phyloP scores from a whole-genome alignment of 2,113 vertebrate genomes.

The Tor tambroides region DNA sequence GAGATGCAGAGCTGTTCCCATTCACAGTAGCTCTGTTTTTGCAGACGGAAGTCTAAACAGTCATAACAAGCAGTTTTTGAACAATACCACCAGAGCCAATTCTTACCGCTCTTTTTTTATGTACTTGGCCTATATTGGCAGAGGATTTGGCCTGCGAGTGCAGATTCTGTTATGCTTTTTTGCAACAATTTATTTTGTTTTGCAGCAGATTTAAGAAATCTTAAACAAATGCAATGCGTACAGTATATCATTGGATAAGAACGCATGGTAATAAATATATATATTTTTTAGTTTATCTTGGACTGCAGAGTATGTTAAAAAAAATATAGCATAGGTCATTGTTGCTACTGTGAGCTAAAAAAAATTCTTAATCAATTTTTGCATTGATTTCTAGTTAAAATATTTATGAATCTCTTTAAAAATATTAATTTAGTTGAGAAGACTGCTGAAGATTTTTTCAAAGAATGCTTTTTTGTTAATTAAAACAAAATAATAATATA shows the following conservation, averaged over 20 bases:
- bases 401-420: too few species aligned
- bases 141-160: neutral
- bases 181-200: neutral
- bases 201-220: neutral
- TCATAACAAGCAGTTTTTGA: neutral
- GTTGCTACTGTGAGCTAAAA: too few species aligned
- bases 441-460: too few species aligned
- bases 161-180: neutral
- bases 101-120: neutral
- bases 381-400: too few species aligned
- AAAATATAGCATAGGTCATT: too few species aligned
- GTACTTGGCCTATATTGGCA: neutral
- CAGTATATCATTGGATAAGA: neutral
- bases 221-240: neutral
- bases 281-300: slow-evolving; percentile 11
- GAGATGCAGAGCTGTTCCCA: slow-evolving; percentile 14
- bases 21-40: slow-evolving; percentile 32
- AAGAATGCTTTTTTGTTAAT: too few species aligned
- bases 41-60: neutral
- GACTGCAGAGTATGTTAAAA: neutral
- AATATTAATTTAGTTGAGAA: too few species aligned
- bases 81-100: neutral
- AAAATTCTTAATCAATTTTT: too few species aligned
- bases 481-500: too few species aligned
- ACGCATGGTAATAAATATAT: neutral